Conservation (phyloP, 2,797 vertebrate species). For the Thamnophis elegans region DNA sequence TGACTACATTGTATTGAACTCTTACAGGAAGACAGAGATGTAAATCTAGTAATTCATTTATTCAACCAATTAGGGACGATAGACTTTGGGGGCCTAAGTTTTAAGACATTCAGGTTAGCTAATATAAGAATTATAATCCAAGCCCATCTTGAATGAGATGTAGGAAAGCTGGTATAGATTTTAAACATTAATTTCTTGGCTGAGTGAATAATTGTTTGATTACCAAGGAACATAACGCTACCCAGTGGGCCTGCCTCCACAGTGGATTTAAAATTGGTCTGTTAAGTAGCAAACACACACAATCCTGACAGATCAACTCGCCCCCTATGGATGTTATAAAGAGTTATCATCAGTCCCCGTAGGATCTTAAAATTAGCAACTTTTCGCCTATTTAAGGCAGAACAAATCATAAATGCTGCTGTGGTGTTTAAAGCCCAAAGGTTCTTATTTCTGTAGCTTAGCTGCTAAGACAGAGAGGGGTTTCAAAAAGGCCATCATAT, state of each 20-base stretch:
- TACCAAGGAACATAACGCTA: background rate
- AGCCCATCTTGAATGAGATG: background rate
- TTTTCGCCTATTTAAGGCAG: background rate
- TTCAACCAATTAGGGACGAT: background rate
- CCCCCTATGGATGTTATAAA: background rate
- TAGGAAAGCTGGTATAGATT: background rate
- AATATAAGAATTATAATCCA: background rate
- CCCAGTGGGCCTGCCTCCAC: background rate
- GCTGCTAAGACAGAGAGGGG: background rate
- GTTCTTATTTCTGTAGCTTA: background rate
- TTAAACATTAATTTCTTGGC: background rate
- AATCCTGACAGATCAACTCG: background rate
- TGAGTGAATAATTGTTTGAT: background rate
- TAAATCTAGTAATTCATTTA: too few species aligned
- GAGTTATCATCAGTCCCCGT: background rate
- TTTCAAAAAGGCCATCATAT: background rate
- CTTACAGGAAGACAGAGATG: background rate
- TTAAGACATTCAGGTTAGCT: background rate
- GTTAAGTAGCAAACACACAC: background rate
- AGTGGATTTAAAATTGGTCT: background rate
- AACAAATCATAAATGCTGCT: background rate
- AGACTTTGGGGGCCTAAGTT: background rate
- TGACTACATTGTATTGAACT: background rate
- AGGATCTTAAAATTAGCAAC: slow-evolving; percentile 1
- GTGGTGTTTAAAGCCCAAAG: background rate